A percentile compares a stretch with the other conserved stretches of the same genome.
These are phyloP conservation scores for Ctenodactylus gundi DNA, from an alignment of 2,113 vertebrate genomes.

Conservation along the genomic window DNA sequence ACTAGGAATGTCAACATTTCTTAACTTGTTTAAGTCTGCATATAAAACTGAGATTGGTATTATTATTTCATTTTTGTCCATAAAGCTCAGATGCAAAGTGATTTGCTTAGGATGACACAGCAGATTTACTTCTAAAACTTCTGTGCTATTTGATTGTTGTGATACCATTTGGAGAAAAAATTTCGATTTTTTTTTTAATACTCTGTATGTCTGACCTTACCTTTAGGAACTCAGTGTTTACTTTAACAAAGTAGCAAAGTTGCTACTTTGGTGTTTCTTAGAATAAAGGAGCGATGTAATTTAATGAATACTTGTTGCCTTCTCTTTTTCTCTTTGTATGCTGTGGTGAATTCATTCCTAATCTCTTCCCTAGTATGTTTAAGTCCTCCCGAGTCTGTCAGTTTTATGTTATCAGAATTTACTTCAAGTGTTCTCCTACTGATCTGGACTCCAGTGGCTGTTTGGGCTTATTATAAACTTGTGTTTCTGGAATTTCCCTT, in stretches of 20 bases:
- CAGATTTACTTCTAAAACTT: conserved; percentile 42
- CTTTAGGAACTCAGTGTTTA: conserved; percentile 43
- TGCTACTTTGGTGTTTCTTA: conserved; percentile 40
- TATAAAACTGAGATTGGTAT: conserved; percentile 21
- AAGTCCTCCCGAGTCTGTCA: not conserved
- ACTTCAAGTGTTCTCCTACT: not conserved
- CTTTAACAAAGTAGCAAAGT: conserved; percentile 22
- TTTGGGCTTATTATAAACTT: not conserved
- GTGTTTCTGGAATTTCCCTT: not conserved
- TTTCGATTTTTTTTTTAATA: not conserved
- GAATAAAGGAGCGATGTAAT: conserved; percentile 6
- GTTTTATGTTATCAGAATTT: conserved; percentile 25
- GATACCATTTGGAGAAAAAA: conserved; percentile 43
- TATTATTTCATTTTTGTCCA: conserved; percentile 40
- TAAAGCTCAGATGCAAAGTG: conserved; percentile 8
- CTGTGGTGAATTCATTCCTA: conserved; percentile 30
- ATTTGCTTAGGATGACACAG: conserved; percentile 14
- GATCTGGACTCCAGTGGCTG: not conserved
- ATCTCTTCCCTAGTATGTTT: conserved; percentile 1
- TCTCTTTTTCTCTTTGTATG: conserved; percentile 28
- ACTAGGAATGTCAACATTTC: conserved; percentile 32
- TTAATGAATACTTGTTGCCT: not conserved
- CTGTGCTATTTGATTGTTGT: conserved; percentile 23
- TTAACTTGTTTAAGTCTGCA: conserved; percentile 41
- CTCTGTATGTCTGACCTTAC: conserved; percentile 6